Base-by-base conservation (phyloP, 2,888 invertebrate genomes). In the Clitarchus hookeri region DNA sequence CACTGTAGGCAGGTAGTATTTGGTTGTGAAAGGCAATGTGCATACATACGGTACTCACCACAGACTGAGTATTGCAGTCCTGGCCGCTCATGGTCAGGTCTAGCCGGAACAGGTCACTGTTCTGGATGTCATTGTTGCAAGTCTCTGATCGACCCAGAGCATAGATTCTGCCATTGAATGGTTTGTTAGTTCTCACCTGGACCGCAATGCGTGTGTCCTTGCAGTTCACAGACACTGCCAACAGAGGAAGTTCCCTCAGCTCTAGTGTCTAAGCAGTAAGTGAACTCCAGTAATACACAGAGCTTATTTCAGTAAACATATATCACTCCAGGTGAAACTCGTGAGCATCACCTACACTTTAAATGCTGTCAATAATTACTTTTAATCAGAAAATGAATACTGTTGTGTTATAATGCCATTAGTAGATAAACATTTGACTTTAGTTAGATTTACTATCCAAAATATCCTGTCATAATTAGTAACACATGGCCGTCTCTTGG, bases 31-130 rank as follows among this genome's bases (percentile, higher is more conserved):
- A 48, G 36, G 48, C 16, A 48, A 8, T 48, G 8, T 48, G 48
- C 16, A 16, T 48, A 48, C 6, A 0, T n/a, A 23, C 26, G 16
- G 48, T 88, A 94, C 96, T 95, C 93, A 98, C 98, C 93, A 97
- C 96, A 91, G 97, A 97, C 92, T 98, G 98, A 26, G 98, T 98
- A 91, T 98, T 98, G 91, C 98, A 98, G 90, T 98, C 98, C 91
- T 98, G 98, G 80, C 98, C 98, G 88, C 94, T 96, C 96, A 98
- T 97, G 77, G 98, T 97, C 85, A 98, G 93, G 91, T 98, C 98
- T 87, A 98, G 93, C 89, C 97, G 94, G 94, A 98, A 98, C 88
- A 96, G 94, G 91, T 98, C 97, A 90, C 97, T 97, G 92, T 98
- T 98, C 90, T 96, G 95, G 27, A 98, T 97, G 91, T 98, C 98